These are phyloP conservation scores for Yasuhikotakia modesta DNA, from an alignment of 2,797 vertebrate genomes.

Conservation along the genomic window DNA sequence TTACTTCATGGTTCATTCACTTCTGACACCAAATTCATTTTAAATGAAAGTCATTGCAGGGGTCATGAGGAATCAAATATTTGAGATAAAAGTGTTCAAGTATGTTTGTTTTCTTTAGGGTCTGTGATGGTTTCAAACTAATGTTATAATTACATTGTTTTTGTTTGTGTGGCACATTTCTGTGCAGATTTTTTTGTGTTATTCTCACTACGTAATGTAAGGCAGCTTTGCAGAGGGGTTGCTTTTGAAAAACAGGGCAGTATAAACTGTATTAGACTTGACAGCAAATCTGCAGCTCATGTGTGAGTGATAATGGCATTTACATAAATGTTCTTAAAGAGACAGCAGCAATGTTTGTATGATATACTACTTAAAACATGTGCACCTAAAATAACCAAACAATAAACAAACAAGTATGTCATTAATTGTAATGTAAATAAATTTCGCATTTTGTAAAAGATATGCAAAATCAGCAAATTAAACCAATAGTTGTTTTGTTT, in stretches of 20 bases:
- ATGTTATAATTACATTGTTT: neutral
- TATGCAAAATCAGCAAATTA: neutral
- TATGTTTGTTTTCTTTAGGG: neutral
- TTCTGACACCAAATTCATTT: neutral
- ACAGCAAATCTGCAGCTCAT: neutral
- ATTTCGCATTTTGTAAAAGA: too few species aligned
- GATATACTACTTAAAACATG: too few species aligned
- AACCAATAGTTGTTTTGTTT: conserved; percentile 10
- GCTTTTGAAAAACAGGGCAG: neutral
- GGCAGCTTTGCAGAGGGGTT: neutral
- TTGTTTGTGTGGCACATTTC: neutral
- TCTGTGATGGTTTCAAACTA: neutral
- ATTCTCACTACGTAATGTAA: neutral
- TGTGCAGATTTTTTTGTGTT: neutral
- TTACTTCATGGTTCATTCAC: neutral
- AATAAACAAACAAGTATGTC: too few species aligned
- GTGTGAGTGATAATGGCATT: neutral
- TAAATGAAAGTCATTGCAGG: neutral
- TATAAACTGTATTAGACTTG: neutral
- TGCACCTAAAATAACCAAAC: too few species aligned
- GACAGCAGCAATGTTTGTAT: too few species aligned
- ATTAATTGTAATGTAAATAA: too few species aligned
- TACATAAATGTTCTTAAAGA: neutral
- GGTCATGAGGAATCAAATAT: neutral
- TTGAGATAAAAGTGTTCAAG: too few species aligned